Evolutionary conservation across 2,888 invertebrate genomes (phyloP), one percentile per base, ranked within the genome.

Genomic region (Synanthedon vespiformis): DNA sequence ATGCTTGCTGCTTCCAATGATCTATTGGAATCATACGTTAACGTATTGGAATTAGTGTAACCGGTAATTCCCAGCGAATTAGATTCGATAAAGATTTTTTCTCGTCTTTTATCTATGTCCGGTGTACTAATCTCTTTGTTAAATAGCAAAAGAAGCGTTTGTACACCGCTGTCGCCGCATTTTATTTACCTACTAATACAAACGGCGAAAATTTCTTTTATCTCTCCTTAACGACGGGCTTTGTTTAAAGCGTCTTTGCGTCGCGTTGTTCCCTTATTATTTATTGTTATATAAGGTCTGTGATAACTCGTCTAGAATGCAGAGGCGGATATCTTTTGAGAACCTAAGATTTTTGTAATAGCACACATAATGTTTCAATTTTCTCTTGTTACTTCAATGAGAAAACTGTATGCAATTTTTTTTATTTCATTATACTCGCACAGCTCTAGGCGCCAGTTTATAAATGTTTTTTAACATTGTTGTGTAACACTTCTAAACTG

Each of bases 151-250:
- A 40, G 59, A 59, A 60, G 57, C 55, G 54, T 54, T 56, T 53
- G 58, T 60, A 56, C 58, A 56, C 54, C 64, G 58, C 44, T 44
- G 44, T 13, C 62, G 61, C 61, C 56, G 55, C 61, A 62, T 63
- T 65, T 67, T 67, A 63, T 64, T 62, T 65, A 61, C 67, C 62
- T 66, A 62, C 67, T 70, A 68, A 66, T 66, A 68, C 65, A 68
- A 70, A 69, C 66, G 59, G 56, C 54, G 58, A 57, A 66, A 71
- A 71, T 67, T 72, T 62, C 65, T 67, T 72, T 71, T 66, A 67
- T 68, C 67, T 64, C 58, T 60, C 61, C 60, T 60, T 61, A 58
- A 58, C 63, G 62, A 63, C 63, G 65, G 68, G 70, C 64, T 69
- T 73, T 68, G 70, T 72, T 72, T 72, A 67, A 69, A 69, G 67